phyloP scores from a whole-genome alignment of 2,888 invertebrate species.

The Drosophila rubida region DNA sequence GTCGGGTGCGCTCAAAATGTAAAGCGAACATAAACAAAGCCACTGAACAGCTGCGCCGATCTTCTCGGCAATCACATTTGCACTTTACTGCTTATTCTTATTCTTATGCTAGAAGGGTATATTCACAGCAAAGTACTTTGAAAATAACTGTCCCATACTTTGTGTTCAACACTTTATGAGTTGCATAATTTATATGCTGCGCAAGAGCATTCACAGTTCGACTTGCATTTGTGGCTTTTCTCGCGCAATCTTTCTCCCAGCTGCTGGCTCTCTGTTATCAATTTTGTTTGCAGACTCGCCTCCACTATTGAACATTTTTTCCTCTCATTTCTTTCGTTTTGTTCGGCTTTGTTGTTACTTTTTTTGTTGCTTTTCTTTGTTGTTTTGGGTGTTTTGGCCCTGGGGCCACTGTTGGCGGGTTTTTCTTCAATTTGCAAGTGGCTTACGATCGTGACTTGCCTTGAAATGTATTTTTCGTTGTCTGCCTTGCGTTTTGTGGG shows the following conservation, averaged over 20 bases:
- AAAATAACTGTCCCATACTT: no score
- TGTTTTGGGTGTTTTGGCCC: constrained; percentile 37
- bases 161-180: no score
- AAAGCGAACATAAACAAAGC: neutral
- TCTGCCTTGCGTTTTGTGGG: neutral
- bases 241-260: constrained; percentile 7
- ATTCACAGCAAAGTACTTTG: neutral
- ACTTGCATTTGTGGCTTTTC: neutral
- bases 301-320: constrained; percentile 2
- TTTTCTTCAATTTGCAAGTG: constrained; percentile 71
- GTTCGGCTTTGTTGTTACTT: neutral
- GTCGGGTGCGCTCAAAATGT: neutral
- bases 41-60: neutral
- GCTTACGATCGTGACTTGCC: constrained; percentile 73
- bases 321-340: constrained; percentile 10
- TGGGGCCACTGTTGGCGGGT: constrained; percentile 52
- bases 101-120: no score
- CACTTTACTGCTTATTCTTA: no score
- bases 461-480: constrained; percentile 53
- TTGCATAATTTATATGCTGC: no score
- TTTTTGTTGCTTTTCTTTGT: constrained; percentile 14
- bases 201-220: constrained; percentile 2
- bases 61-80: no score
- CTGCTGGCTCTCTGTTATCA: constrained; percentile 64
- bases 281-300: constrained; percentile 27